Evolutionary conservation across 2,888 invertebrate species (phyloP).

Genomic region (Plagiodera versicolora): DNA sequence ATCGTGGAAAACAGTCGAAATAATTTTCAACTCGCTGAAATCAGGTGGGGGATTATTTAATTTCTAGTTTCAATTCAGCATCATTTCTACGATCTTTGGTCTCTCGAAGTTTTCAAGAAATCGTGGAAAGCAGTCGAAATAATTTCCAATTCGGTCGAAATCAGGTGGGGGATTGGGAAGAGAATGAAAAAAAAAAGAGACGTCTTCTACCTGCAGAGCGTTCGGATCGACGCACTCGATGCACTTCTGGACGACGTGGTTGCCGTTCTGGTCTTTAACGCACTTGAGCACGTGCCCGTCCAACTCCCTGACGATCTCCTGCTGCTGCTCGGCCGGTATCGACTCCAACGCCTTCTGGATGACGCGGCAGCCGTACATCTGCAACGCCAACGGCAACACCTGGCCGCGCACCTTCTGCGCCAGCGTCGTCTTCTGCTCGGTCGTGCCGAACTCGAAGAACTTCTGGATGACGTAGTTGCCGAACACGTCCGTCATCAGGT

Average conservation of each 20-base stretch:
- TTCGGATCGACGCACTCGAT: conserved; percentile 99
- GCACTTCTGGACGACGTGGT: conserved; percentile 99
- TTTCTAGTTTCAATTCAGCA: no score
- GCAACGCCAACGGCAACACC: conserved; percentile 93
- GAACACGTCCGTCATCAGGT: conserved; percentile 99
- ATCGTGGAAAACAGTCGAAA: no score
- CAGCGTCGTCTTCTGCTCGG: conserved; percentile 95
- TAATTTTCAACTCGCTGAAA: no score
- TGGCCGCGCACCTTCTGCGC: conserved; percentile 89
- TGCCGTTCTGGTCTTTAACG: conserved; percentile 99
- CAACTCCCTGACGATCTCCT: conserved; percentile 95
- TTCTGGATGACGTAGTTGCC: conserved; percentile 99
- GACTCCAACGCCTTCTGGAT: conserved; percentile 99
- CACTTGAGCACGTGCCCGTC: conserved; percentile 98
- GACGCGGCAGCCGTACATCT: conserved; percentile 99
- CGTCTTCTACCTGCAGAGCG: conserved; percentile 92
- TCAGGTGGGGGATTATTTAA: no score
- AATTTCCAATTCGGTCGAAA: no score
- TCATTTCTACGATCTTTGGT: no score
- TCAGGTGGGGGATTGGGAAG: no score
- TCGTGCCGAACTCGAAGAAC: conserved; percentile 98
- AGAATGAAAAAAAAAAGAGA: no score
- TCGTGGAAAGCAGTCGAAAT: no score
- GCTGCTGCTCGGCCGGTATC: conserved; percentile 93
- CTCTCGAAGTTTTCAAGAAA: no score